phyloP scores from a whole-genome alignment of 2,888 invertebrate genomes.

The Gastrophysa polygoni region DNA sequence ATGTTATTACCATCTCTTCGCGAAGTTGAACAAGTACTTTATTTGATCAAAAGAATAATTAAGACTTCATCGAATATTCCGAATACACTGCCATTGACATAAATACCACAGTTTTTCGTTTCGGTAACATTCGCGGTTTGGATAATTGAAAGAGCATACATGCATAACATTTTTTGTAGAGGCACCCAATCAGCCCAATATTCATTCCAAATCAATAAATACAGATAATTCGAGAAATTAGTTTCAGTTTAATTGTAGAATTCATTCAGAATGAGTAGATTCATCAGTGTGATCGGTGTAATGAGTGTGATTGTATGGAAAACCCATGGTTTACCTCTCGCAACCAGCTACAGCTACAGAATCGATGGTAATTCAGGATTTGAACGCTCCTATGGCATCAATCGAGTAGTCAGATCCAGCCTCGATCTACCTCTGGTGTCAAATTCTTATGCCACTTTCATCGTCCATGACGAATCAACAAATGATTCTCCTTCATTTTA shows the following conservation, averaged over 20 bases:
- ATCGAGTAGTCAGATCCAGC: constrained; percentile 1
- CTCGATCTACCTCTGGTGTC: not conserved
- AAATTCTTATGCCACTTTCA: not conserved
- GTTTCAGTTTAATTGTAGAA: not conserved
- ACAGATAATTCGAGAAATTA: not conserved
- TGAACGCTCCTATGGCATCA: not conserved
- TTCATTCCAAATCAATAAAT: not conserved
- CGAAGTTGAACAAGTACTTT: no score
- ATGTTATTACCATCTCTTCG: no score
- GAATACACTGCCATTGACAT: not conserved
- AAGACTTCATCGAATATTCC: not conserved
- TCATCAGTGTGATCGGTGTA: not conserved
- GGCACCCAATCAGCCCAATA: not conserved
- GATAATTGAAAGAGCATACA: not conserved
- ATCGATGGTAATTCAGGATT: not conserved
- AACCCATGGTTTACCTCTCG: not conserved
- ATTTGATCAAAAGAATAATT: no score
- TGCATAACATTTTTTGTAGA: not conserved
- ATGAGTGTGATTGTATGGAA: not conserved
- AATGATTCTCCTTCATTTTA: not conserved
- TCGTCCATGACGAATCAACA: not conserved
- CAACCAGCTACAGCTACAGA: constrained; percentile 12
- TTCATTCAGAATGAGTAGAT: not conserved
- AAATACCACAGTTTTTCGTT: not conserved
- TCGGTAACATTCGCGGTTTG: not conserved